These are phyloP conservation scores for Tipula lateralis DNA, from an alignment of 2,888 invertebrate genomes.

Conservation along the genomic window DNA sequence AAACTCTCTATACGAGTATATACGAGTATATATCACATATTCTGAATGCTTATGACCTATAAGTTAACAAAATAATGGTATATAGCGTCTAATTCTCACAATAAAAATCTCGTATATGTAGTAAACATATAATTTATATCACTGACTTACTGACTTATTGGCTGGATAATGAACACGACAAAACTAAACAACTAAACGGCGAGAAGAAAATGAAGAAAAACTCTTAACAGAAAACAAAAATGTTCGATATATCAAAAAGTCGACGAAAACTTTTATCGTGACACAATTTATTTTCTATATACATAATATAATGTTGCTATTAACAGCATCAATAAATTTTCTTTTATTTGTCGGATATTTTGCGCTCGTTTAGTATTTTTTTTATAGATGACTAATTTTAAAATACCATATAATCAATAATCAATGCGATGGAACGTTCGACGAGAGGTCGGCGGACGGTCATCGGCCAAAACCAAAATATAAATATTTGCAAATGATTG, in stretches of 20 bases:
- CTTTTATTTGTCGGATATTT: not conserved
- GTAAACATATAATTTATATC: not conserved
- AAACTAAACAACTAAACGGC: not conserved
- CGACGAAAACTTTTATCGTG: not conserved
- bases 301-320: too few relatives aligned
- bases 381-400: too few relatives aligned
- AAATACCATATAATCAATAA: not conserved
- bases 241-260: not conserved
- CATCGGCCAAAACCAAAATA: not conserved
- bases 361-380: not conserved
- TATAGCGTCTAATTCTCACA: not conserved
- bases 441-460: not conserved
- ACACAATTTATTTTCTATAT: not conserved
- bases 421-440: not conserved
- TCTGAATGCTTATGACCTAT: not conserved
- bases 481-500: not conserved
- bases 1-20: not conserved
- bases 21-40: not conserved
- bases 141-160: conserved; percentile 24
- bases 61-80: not conserved
- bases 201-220: not conserved
- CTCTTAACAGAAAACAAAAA: too few relatives aligned
- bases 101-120: not conserved
- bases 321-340: not conserved
- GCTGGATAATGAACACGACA: not conserved